Percentiles rank a stretch among this genome's conserved stretches.
phyloP scores from a whole-genome alignment of 2,113 vertebrate genomes.

The Columba janthina region DNA sequence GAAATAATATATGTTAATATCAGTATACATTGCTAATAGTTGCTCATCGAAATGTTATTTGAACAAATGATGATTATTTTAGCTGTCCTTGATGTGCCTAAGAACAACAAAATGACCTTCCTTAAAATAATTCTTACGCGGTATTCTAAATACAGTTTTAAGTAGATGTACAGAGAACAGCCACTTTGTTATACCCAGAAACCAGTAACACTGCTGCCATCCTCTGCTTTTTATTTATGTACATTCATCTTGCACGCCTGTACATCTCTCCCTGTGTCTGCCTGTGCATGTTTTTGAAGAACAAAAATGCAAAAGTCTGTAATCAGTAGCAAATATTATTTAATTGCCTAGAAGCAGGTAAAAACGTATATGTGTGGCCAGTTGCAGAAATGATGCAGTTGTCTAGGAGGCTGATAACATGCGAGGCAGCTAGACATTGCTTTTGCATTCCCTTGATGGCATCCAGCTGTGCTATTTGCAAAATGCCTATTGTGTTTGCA shows the following conservation, averaged over 20 bases:
- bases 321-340: neutral
- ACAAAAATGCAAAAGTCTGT: neutral
- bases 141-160: neutral
- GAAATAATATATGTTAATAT: neutral
- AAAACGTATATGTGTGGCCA: neutral
- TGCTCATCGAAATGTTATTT: neutral
- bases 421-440: neutral
- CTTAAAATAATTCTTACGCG: neutral
- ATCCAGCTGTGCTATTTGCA: constrained; percentile 1
- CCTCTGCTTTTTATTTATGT: constrained; percentile 62
- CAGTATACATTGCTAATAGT: neutral
- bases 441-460: neutral
- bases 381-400: neutral
- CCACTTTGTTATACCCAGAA: constrained; percentile 37
- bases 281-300: neutral
- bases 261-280: neutral
- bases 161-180: constrained; percentile 1
- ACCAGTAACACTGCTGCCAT: constrained; percentile 65
- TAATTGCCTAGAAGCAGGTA: neutral
- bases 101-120: constrained; percentile 10
- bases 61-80: constrained; percentile 37
- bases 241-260: neutral
- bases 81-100: neutral
- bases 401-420: neutral
- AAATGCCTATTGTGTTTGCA: neutral